phyloP scores from a whole-genome alignment of 2,888 invertebrate species.

The Ommatoiulus sabulosus region DNA sequence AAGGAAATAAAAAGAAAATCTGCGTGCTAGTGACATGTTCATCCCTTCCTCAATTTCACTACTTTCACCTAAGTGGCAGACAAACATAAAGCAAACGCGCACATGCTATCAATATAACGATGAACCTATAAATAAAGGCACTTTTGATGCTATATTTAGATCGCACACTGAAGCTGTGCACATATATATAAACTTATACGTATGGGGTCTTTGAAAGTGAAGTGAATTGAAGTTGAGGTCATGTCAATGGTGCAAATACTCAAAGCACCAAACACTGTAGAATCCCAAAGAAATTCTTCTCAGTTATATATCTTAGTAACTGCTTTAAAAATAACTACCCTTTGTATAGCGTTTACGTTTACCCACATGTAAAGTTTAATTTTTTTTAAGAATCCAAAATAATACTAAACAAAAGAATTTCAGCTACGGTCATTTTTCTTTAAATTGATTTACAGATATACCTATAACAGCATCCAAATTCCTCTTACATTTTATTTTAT shows the following conservation, averaged over 20 bases:
- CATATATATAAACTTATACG: neutral
- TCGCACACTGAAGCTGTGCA: neutral
- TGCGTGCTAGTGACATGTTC: slow-evolving; percentile 11
- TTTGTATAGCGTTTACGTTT: too few relatives aligned
- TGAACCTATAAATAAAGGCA: neutral
- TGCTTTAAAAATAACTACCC: too few relatives aligned
- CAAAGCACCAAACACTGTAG: neutral
- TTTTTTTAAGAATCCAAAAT: too few relatives aligned
- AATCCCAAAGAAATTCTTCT: too few relatives aligned
- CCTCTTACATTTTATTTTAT: too few relatives aligned
- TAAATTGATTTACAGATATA: too few relatives aligned
- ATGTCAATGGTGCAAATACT: neutral
- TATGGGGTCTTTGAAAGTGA: neutral
- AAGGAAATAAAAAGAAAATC: slow-evolving; percentile 25
- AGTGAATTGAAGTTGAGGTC: neutral
- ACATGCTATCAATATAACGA: neutral
- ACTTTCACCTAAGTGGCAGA: slow-evolving; percentile 18
- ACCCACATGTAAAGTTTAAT: too few relatives aligned
- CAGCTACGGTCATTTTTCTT: too few relatives aligned
- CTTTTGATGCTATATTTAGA: neutral
- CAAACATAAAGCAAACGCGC: neutral
- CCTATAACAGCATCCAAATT: too few relatives aligned
- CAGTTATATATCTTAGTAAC: too few relatives aligned
- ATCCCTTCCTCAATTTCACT: neutral
- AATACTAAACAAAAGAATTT: too few relatives aligned